Evolutionary conservation across 2,797 vertebrate species (phyloP), one percentile per base, ranked within the genome.

Genomic region (Eupleurogrammus muticus): DNA sequence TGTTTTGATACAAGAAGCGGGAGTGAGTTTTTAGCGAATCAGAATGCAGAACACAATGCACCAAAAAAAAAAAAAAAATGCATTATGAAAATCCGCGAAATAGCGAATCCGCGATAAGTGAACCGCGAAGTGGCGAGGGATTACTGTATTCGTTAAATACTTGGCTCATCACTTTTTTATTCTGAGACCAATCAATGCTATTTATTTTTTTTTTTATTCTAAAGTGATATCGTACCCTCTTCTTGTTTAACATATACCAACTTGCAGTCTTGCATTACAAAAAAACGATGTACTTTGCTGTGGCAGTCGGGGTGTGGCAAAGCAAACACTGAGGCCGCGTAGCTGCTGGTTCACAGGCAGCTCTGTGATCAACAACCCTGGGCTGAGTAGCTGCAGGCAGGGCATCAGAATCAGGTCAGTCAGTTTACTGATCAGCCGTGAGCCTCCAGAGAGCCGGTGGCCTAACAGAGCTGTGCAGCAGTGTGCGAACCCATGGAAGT

Each of bases 371-470:
- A 57, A 75, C 28, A 54, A 73, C 80, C 81, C 71, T 72, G 65
- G 70, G 73, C 60, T 78, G 77, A 79, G 70, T 80, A 72, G 83
- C 81, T 83, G 64, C 65, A 85, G 80, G 87, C 74, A 75, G 64
- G 59, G 82, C 77, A 81, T 82, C 70, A 76, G 75, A 90, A 89
- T 87, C 75, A 87, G 81, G 80, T 84, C 87, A 88, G 73, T 77
- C 64, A 88, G 85, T 92, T 89, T 85, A 90, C 85, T 77, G 87
- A 90, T 82, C 77, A 80, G 77, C 71, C 66, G 76, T 64, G 66
- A 83, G 82, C 77, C 80, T 79, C 73, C 73, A 70, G 74, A 81
- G 82, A 79, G 76, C 74, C 61, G 79, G 56, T 57, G 67, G 78
- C 78, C 81, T 83, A 85, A 85, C 75, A 79, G 72, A 8, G 69